Base-by-base conservation (phyloP, 92 coral and sea anemone species). In the Hydrozoanthus gracilis region DNA sequence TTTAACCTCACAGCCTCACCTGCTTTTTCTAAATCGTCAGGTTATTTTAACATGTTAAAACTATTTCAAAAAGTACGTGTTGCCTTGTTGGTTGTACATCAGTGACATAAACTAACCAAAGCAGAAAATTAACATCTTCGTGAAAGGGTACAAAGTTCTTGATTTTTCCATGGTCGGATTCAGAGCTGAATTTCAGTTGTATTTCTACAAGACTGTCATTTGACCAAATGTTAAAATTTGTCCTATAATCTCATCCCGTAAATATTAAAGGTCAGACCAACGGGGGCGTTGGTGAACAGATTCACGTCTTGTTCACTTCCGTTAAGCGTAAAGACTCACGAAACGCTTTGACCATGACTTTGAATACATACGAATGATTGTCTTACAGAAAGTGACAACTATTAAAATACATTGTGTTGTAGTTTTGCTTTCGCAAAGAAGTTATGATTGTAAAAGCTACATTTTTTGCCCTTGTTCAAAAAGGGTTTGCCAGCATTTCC, bases 201-300 rank as follows among this genome's bases (percentile, higher is more conserved):
- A 27, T 27, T 27, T 27, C 39, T 27, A 27, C 2, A 27, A 27
- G 39, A 27, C 39, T 27, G n/a, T 27, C 2, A 27, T 27, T 27
- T 27, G 39, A 27, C 39, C 39, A 27, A 27, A 27, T 27, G 39
- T 27, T 27, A 27, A 27, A 27, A 27, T 27, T 27, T 27, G 39
- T 27, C 39, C 39, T 27, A 27, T 27, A 27, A 27, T 27, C 39
- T 58, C 8, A 58, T 58, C 4, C 64, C 64, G 12, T 64, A 64
- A n/a, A 17, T 64, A n/a, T 4, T 35, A 68, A 68, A 9, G 14
- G 73, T 68, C 15, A 35, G 44, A 15, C 73, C 73, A 11, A 45
- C 73, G 47, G 49, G 73, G 73, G 73, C 46, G 73, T 68, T 68
- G 44, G 11, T n/a, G 44, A 68, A 11, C 14, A 68, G 73, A 68